A percentile compares a stretch with the other conserved stretches of the same genome.
Conservation (phyloP, 2,113 vertebrate genomes). For the Tychaedon coryphoeus region DNA sequence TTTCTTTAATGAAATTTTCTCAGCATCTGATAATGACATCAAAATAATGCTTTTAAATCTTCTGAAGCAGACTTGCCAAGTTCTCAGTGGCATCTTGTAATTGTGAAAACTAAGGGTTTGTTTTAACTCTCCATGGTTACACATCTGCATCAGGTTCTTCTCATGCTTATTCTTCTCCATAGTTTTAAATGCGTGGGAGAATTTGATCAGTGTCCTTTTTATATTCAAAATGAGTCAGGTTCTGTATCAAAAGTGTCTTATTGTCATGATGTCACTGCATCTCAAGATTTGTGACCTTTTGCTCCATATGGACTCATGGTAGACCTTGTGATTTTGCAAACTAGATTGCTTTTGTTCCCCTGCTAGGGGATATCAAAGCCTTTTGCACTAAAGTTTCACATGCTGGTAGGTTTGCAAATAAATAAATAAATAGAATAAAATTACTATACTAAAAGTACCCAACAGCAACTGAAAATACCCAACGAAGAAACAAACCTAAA, state of each 20-base stretch:
- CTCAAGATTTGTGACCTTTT: constrained; percentile 97
- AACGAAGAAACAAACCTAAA: constrained; percentile 67
- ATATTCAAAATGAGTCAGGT: constrained; percentile 91
- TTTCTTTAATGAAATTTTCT: constrained; percentile 69
- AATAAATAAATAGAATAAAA: constrained; percentile 22
- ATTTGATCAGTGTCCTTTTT: constrained; percentile 89
- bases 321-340: constrained; percentile 77
- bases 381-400: constrained; percentile 84
- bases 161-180: constrained; percentile 68
- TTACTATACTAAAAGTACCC: background rate
- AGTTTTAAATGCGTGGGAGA: constrained; percentile 91
- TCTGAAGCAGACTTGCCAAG: constrained; percentile 20
- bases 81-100: constrained; percentile 39
- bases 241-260: constrained; percentile 92
- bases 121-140: constrained; percentile 43
- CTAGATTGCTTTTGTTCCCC: constrained; percentile 87
- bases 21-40: constrained; percentile 18
- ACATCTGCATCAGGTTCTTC: constrained; percentile 51
- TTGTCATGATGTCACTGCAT: constrained; percentile 97
- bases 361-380: constrained; percentile 94
- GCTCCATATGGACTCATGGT: constrained; percentile 91
- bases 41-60: constrained; percentile 48
- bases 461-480: background rate
- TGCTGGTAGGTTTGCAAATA: constrained; percentile 73
- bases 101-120: constrained; percentile 55